phyloP scores from a whole-genome alignment of 1,140 invertebrate species.

The Phthorimaea operculella region DNA sequence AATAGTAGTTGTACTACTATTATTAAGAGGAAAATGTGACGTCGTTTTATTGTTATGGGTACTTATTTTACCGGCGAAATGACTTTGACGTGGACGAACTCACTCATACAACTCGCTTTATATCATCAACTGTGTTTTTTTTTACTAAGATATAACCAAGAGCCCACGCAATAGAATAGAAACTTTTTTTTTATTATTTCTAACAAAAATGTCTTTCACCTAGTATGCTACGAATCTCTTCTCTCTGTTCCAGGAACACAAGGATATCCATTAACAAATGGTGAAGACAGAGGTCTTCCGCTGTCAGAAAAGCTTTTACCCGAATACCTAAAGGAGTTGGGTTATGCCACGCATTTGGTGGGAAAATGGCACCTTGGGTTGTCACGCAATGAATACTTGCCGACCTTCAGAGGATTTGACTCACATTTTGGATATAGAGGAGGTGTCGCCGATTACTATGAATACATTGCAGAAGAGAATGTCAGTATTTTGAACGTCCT shows the following conservation, averaged over 20 bases:
- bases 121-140: too few species aligned
- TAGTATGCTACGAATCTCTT: too few species aligned
- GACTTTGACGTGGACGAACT: too few species aligned
- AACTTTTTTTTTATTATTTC: too few species aligned
- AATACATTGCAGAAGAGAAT: slow-evolving; percentile 72
- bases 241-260: slow-evolving; percentile 47
- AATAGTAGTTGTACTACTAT: too few species aligned
- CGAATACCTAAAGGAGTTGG: slow-evolving; percentile 77
- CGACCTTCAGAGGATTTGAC: slow-evolving; percentile 85
- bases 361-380: slow-evolving; percentile 95
- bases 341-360: slow-evolving; percentile 85
- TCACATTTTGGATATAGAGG: slow-evolving; percentile 87
- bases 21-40: too few species aligned
- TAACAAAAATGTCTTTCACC: too few species aligned
- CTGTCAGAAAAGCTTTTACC: slow-evolving; percentile 76
- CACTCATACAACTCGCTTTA: too few species aligned
- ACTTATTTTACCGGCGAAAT: too few species aligned
- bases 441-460: slow-evolving; percentile 86
- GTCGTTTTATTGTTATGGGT: too few species aligned
- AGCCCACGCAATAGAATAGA: too few species aligned
- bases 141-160: too few species aligned
- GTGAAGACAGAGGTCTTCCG: slow-evolving; percentile 47
- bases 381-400: slow-evolving; percentile 77
- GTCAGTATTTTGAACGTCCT: slow-evolving; percentile 45
- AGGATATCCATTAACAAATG: slow-evolving; percentile 47